Base-by-base conservation (phyloP, 2,113 vertebrate species). In the Erythrocercus mccallii region DNA sequence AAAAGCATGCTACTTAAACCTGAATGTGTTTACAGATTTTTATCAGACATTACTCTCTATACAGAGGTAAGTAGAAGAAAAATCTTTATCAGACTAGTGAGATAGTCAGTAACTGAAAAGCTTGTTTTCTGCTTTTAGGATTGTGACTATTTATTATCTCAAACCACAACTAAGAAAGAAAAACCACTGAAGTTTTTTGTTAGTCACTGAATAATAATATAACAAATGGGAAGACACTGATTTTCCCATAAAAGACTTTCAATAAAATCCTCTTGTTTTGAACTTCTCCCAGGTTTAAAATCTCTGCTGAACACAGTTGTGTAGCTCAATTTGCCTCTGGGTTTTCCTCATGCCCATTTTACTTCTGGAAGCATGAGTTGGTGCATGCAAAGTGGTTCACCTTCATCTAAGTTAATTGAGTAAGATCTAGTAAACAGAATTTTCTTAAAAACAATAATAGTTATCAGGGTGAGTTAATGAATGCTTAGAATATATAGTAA, bases 391-490 rank as follows among this genome's bases (percentile, higher is more conserved):
- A 83, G 31, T 38, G 35, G 33, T 51, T 81, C 11, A 61, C 42
- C 54, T 95, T 78, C 61, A 45, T 37, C 56, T 66, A 35, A 70
- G 23, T 44, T 93, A 86, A 92, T 58, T 86, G 47, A 81, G 8
- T 54, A 73, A 86, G 44, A 88, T 9, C 19, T 35, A 78, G 27
- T 35, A 81, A 88, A 91, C 81, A 81, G 71, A 81, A 88, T 81
- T 86, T 88, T 7, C 37, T 68, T 83, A 7, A 86, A 92, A 88
- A 14, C 37, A 73, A 53, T 24, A 84, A 37, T 45, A 90, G 23
- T 72, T 77, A 53, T 73, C 61, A 85, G 48, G 7, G 45, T 57
- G 44, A 91, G 24, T 30, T 92, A 91, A 92, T 92, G 89, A 95
- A 87, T 62, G 25, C 4, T 87, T 72, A 33, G 37, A 82, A 42